Base-by-base conservation (phyloP, 2,113 vertebrate genomes). In the Pseudopodoces humilis region DNA sequence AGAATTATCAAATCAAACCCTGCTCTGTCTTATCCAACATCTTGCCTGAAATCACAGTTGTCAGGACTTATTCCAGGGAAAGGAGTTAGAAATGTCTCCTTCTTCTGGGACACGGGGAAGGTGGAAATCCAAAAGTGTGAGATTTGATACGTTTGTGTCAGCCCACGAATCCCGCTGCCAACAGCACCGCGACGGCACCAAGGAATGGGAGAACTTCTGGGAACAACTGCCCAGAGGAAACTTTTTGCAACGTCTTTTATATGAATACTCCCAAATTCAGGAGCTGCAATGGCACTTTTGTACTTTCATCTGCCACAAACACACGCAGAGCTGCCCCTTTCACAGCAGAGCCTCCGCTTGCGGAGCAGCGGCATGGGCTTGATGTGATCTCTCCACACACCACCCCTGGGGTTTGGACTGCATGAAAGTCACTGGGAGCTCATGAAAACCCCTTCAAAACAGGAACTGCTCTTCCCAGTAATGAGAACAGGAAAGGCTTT, bases 181-280 rank as follows among this genome's bases (percentile, higher is more conserved):
- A 15, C 58, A 52, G 35, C 75, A 3, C 59, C 15, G 0, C 2
- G 6, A 20, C 15, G 28, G 21, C 60, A 4, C 25, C 1, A 0
- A 50, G 65, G 28, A n/a, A 10, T 0, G 8, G 13, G 49, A 63
- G 13, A 72, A 47, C 30, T 60, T 52, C 13, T 4, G 49, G 37
- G 49, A 55, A 44, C 1, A 44, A 23, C 58, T 25, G 41, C 52
- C 43, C 67, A 6, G 35, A 46, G 53, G 56, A 52, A 68, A 31
- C 24, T 43, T 67, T 41, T 31, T 33, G 28, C 46, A 20, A 3
- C 0, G 2, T 7, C 3, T 43, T 13, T 46, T 25, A 1, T 2
- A 5, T 47, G 13, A 13, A 14, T 1, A 0, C n/a, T 37, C 28
- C 67, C n/a, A 17, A 65, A 49, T 2, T 8, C 28, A 47, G 89